These are phyloP conservation scores for Xanthia icteritia DNA, from an alignment of 2,888 invertebrate genomes.

Conservation along the genomic window DNA sequence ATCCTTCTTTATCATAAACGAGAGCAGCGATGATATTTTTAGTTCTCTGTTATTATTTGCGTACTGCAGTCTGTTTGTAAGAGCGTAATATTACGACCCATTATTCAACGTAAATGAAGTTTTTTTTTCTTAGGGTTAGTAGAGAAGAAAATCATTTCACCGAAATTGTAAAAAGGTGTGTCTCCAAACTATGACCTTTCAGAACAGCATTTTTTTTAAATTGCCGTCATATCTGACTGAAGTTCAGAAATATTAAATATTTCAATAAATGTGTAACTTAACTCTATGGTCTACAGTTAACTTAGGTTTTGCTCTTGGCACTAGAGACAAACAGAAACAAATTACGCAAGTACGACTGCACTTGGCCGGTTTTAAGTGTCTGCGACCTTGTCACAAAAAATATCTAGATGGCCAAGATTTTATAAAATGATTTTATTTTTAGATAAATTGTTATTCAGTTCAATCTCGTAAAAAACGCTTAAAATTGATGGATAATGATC, in stretches of 20 bases:
- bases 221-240: not conserved
- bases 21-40: slow-evolving; percentile 2
- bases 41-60: slow-evolving; percentile 7
- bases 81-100: not conserved
- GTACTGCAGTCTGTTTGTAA: not conserved
- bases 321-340: slow-evolving; percentile 18
- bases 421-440: slow-evolving; percentile 63
- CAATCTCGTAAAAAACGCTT: slow-evolving; percentile 21
- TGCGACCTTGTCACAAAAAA: slow-evolving; percentile 44
- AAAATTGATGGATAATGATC: slow-evolving; percentile 51
- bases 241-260: not conserved
- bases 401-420: slow-evolving; percentile 63
- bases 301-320: slow-evolving; percentile 7
- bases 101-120: not conserved
- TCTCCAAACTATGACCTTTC: not conserved
- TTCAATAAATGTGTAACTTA: not conserved
- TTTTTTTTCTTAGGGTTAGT: not conserved
- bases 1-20: slow-evolving; percentile 4
- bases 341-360: slow-evolving; percentile 44
- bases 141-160: not conserved
- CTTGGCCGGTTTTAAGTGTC: slow-evolving; percentile 43
- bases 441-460: slow-evolving; percentile 51
- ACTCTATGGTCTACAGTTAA: not conserved
- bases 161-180: not conserved
- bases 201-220: not conserved